Evolutionary conservation across 2,113 vertebrate species (phyloP), one percentile per base, ranked within the genome.

Genomic region (Vanacampus margaritifer): DNA sequence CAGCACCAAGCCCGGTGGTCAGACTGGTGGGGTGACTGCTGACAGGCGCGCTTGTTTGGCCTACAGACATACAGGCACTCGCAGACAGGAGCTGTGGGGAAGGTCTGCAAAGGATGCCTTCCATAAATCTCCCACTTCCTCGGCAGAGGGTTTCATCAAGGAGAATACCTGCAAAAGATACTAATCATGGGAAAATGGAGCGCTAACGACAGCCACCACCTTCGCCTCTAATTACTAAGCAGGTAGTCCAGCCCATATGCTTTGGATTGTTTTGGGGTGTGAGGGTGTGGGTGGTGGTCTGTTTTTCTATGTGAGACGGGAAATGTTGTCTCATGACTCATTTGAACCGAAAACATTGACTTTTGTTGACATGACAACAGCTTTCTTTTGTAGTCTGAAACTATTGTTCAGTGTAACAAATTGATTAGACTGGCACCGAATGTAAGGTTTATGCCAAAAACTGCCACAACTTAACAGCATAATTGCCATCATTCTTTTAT

Each of bases 11-110:
- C 68, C 68, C 65, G 72, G 56, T 60, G 71, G 74, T 74, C 68
- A 69, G 74, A 73, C 69, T 65, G 71, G 61, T 68, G 71, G 72
- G 63, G 46, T 71, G 82, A 68, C 72, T 66, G 76, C 76, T 85
- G 86, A 87, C 75, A 68, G 77, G 69, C 69, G 53, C 76, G 76
- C 84, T 71, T 79, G 79, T 84, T 70, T 68, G 69, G 59, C 69
- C 71, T 66, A n/a, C 13, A 74, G 74, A 67, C n/a, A n/a, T 56
- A 60, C 73, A 41, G 72, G 65, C 74, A 75, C 51, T 69, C 61
- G 26, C 53, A 69, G 70, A 67, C 28, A 46, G 66, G 64, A 71
- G 64, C 73, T 72, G 63, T 35, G 62, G 59, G 26, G 57, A 62
- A 48, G 24, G 80, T 23, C 67, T 64, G 69, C 45, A 72, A 78